Evolutionary conservation across 2,797 vertebrate species (phyloP), one percentile per base, ranked within the genome.

Genomic region (Channallabes apus): DNA sequence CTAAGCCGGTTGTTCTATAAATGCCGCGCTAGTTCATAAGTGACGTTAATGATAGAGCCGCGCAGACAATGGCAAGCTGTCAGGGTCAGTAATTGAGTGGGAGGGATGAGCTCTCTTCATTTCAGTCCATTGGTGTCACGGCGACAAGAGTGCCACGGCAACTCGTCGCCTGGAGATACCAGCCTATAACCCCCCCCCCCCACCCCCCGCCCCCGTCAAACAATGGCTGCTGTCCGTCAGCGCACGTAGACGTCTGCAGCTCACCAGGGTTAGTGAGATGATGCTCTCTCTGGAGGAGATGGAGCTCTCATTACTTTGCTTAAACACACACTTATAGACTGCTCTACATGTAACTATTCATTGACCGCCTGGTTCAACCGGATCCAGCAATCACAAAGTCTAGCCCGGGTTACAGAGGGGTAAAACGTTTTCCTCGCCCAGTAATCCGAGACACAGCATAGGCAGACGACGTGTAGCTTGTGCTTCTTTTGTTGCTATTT

Each of bases 1-100:
- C 87, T 87, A 86, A 81, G 83, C 82, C 84, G 87, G 86, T 87
- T 87, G 88, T 90, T 88, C 87, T 91, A 90, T 91, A 91, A 91
- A 91, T 88, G 86, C 88, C 84, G 84, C 76, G 85, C 86, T 90
- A 89, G 91, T 90, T 91, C 82, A 90, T 91, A 91, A 91, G 91
- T 91, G 91, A 91, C 90, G 86, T 90, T 91, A 91, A 92, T 92
- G 90, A 91, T 88, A 91, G 90, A 91, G 90, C 84, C 56, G 81
- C 59, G 81, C 90, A 91, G 89, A 91, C 90, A 91, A 91, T 92
- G 90, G 89, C 85, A 88, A 89, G 90, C 90, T 92, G 91, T 91
- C 91, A 92, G 88, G 87, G 91, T 90, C 91, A 91, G 91, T 90
- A 91, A 92, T 90, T 90, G 90, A 91, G 90, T 90, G 90, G 91